Percentiles rank a stretch among this genome's conserved stretches.
phyloP scores from a whole-genome alignment of 2,113 vertebrate species.

The Clinocottus analis region DNA sequence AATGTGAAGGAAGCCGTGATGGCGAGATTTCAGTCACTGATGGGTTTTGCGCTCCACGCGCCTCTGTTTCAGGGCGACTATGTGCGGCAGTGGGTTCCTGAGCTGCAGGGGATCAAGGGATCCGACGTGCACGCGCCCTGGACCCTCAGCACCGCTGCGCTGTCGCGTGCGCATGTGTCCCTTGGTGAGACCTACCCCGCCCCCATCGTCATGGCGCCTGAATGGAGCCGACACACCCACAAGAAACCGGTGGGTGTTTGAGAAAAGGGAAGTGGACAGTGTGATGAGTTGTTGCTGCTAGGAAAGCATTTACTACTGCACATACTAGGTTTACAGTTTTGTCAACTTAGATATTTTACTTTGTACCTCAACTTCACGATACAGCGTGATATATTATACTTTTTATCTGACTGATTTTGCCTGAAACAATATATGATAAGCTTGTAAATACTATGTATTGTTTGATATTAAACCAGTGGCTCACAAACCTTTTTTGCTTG shows the following conservation, averaged over 20 bases:
- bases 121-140: slow-evolving; percentile 84
- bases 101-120: slow-evolving; percentile 80
- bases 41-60: neutral
- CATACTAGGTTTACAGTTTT: neutral
- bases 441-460: neutral
- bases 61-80: slow-evolving; percentile 82
- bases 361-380: neutral
- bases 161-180: slow-evolving; percentile 75
- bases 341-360: neutral
- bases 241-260: slow-evolving; percentile 79
- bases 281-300: neutral
- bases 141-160: slow-evolving; percentile 76
- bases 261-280: slow-evolving; percentile 48
- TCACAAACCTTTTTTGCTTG: neutral
- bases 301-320: neutral
- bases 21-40: neutral
- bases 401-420: neutral
- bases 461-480: neutral
- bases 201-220: slow-evolving; percentile 81
- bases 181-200: slow-evolving; percentile 83
- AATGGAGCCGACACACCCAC: slow-evolving; percentile 83
- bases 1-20: neutral
- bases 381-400: neutral
- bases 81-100: slow-evolving; percentile 84
- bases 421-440: neutral